Base-by-base conservation (phyloP, 1,140 invertebrate genomes). In the Sitodiplosis mosellana region DNA sequence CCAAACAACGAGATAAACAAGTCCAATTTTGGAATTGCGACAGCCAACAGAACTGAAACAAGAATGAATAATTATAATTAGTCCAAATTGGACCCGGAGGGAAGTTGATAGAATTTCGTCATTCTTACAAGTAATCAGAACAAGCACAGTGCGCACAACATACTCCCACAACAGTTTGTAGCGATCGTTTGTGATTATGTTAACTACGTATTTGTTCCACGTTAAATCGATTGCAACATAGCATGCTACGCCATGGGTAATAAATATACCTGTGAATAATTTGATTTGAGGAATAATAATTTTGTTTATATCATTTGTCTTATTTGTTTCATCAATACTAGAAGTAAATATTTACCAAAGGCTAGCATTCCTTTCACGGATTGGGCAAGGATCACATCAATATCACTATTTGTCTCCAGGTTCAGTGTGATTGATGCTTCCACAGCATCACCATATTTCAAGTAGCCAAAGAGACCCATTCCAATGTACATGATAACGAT, bases 1-100 rank as follows among this genome's bases (percentile, higher is more conserved):
- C 90, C 90, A 15, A 94, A 82, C 8, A 92, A 68, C 0, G 87
- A 86, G 44, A 95, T 94, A 56, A 93, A 80, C 1, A 87, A 76
- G 10, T 86, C 86, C 10, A 95, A 65, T 54, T 87, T 76, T 1
- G 88, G 87, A 36, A 93, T 76, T 0, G 76, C 70, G 1, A 78
- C 73, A 0, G 87, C 87, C 49, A 91, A 64, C 10, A 75, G 63
- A 69, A 86, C 87, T 90, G 70, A 7, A 73, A 54, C 42, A 70
- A 49, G 53, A 20, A 52, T 17, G 19, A 47, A 18, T 33, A 37
- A 46, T 40, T 42, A 49, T 46, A 21, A 18, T 46, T 33, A 46
- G 38, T 45, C 19, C 7, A 8, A 15, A 10, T 43, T 20, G 7
- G 11, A 8, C 15, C 7, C 15, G 15, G 19, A 7, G 11, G 7